Percentiles rank a stretch among this genome's conserved stretches.
These are phyloP conservation scores for Ferdinandea cuprea DNA, from an alignment of 2,888 invertebrate genomes.

Conservation along the genomic window DNA sequence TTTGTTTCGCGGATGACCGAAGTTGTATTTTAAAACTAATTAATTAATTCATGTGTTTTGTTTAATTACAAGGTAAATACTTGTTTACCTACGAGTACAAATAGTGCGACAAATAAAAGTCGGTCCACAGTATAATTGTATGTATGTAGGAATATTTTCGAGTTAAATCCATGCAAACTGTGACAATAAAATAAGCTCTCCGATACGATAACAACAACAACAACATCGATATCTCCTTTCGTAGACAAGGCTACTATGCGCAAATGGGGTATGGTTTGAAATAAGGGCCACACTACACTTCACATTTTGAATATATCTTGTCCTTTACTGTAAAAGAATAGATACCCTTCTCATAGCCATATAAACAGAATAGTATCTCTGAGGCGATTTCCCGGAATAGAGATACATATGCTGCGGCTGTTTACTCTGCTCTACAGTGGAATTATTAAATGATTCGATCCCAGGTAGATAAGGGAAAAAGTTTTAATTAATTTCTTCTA, in stretches of 20 bases:
- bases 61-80: too few relatives aligned
- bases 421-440: constrained; percentile 40
- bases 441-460: constrained; percentile 71
- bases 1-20: too few relatives aligned
- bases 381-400: constrained; percentile 49
- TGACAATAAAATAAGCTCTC: constrained; percentile 54
- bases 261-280: constrained; percentile 33
- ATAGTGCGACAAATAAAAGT: too few relatives aligned
- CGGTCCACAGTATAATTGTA: too few relatives aligned
- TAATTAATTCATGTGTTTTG: too few relatives aligned
- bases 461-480: constrained; percentile 71
- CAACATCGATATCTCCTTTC: constrained; percentile 28
- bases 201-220: constrained; percentile 38
- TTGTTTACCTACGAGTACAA: too few relatives aligned
- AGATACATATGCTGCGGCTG: constrained; percentile 10
- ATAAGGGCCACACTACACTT: constrained; percentile 45
- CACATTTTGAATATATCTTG: constrained; percentile 52
- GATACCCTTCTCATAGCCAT: constrained; percentile 32
- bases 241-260: not conserved
- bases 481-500: constrained; percentile 72
- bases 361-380: constrained; percentile 60
- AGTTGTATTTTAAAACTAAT: too few relatives aligned
- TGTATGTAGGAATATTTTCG: too few relatives aligned
- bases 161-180: too few relatives aligned
- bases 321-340: constrained; percentile 57